A percentile compares a stretch with the other conserved stretches of the same genome.
phyloP scores from a whole-genome alignment of 2,797 vertebrate genomes.

The Spinus pinus region DNA sequence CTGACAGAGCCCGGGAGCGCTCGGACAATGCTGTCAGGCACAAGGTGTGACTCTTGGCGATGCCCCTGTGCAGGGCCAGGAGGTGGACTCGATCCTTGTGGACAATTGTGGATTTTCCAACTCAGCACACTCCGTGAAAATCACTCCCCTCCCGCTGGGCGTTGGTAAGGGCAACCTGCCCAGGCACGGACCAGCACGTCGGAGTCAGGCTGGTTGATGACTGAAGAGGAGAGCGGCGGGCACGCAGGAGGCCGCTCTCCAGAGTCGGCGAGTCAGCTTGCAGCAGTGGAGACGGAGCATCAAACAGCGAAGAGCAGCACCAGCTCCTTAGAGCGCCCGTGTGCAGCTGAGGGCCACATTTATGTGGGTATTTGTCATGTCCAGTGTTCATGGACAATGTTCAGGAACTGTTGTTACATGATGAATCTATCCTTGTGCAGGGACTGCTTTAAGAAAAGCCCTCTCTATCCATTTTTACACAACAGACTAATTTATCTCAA shows the following conservation, averaged over 20 bases:
- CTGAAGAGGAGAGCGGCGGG: fast-evolving
- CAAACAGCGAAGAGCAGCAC: fast-evolving
- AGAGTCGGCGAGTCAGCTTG: neutral
- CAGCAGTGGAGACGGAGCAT: fast-evolving
- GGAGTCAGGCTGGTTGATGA: too few species aligned
- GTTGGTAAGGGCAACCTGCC: neutral
- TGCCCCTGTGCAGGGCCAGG: neutral
- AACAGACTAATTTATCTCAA: neutral
- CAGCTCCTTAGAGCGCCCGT: fast-evolving
- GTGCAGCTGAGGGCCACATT: neutral
- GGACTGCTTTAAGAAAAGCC: neutral
- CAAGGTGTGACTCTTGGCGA: neutral
- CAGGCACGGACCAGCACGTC: fast-evolving
- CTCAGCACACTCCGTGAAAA: neutral
- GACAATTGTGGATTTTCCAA: neutral
- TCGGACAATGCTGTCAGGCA: neutral
- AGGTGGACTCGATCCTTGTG: neutral
- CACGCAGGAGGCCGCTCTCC: too few species aligned
- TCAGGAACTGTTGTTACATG: neutral
- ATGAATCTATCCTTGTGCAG: neutral
- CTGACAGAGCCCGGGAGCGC: fast-evolving
- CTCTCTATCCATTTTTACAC: neutral
- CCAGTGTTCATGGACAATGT: neutral
- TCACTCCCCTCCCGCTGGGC: neutral
- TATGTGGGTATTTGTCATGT: neutral